These are phyloP conservation scores for Halcyon chelicuti DNA, from an alignment of 2,797 vertebrate genomes.

Conservation along the genomic window DNA sequence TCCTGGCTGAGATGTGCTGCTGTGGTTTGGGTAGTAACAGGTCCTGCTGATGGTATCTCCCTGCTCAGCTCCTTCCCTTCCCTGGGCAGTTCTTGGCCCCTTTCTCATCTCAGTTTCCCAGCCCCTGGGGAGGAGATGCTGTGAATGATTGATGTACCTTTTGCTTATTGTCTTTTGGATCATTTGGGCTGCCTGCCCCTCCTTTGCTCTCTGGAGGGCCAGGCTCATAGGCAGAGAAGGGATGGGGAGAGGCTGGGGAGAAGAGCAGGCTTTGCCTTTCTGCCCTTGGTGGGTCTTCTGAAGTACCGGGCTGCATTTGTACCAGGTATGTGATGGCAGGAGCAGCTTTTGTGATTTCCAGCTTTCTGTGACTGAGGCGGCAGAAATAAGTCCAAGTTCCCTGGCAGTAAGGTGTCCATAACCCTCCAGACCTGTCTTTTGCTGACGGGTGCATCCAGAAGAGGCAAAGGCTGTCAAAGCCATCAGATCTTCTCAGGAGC, in stretches of 20 bases:
- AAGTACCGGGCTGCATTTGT: background rate
- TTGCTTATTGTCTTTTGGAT: background rate
- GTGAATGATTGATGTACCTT: background rate
- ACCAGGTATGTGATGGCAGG: background rate
- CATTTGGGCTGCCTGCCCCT: background rate
- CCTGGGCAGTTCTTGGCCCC: background rate
- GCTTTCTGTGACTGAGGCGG: background rate
- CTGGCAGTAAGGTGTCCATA: fast-evolving
- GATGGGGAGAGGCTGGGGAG: background rate
- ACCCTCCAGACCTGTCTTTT: background rate
- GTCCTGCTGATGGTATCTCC: background rate
- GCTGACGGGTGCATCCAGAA: background rate
- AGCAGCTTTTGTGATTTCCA: background rate
- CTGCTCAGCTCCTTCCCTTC: background rate
- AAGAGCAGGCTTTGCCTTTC: background rate
- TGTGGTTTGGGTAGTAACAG: background rate
- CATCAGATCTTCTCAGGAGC: background rate
- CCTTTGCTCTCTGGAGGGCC: background rate
- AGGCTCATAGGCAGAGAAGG: background rate
- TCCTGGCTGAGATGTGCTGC: background rate
- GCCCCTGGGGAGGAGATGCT: background rate
- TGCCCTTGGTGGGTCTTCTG: background rate
- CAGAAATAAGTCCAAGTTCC: background rate
- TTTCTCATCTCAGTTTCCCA: background rate
- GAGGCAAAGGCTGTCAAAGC: background rate